These are phyloP conservation scores for Sebastiscus tertius DNA, from an alignment of 2,797 vertebrate genomes.

Conservation along the genomic window DNA sequence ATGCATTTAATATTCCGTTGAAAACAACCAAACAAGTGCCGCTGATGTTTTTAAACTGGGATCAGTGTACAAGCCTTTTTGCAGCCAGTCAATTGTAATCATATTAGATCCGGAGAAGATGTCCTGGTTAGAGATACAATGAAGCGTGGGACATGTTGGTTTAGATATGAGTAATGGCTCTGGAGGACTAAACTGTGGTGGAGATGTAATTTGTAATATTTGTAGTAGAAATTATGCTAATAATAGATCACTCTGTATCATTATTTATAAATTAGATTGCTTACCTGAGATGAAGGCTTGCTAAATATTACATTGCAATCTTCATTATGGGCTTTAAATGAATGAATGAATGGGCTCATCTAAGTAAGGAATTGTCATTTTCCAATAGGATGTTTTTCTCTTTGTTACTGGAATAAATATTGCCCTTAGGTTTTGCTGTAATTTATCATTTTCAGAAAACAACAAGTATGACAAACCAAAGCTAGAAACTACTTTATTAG, in stretches of 20 bases:
- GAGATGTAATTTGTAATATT: slow-evolving; percentile 69
- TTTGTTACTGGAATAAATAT: not conserved
- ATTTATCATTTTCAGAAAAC: slow-evolving; percentile 9
- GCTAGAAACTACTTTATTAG: not conserved
- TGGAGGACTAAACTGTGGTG: slow-evolving; percentile 46
- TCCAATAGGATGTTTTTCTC: not conserved
- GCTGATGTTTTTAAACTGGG: slow-evolving; percentile 70
- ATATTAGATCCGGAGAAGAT: slow-evolving; percentile 75
- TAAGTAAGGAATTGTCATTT: not conserved
- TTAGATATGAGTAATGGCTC: slow-evolving; percentile 78
- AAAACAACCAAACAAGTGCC: slow-evolving; percentile 72
- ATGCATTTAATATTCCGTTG: slow-evolving; percentile 55
- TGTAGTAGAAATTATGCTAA: slow-evolving; percentile 71
- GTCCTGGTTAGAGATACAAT: slow-evolving; percentile 68
- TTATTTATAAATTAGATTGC: slow-evolving; percentile 65
- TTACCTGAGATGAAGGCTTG: slow-evolving; percentile 45
- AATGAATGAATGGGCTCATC: slow-evolving; percentile 5
- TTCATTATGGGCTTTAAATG: slow-evolving; percentile 19
- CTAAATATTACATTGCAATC: slow-evolving; percentile 41
- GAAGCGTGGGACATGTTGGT: slow-evolving; percentile 65
- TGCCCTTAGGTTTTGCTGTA: not conserved
- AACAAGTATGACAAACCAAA: not conserved
- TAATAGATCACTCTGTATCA: slow-evolving; percentile 47
- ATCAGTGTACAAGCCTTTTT: slow-evolving; percentile 79
- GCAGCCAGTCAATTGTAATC: slow-evolving; percentile 82